Conservation (phyloP, 2,888 invertebrate genomes). For the Tenthredo amoena region DNA sequence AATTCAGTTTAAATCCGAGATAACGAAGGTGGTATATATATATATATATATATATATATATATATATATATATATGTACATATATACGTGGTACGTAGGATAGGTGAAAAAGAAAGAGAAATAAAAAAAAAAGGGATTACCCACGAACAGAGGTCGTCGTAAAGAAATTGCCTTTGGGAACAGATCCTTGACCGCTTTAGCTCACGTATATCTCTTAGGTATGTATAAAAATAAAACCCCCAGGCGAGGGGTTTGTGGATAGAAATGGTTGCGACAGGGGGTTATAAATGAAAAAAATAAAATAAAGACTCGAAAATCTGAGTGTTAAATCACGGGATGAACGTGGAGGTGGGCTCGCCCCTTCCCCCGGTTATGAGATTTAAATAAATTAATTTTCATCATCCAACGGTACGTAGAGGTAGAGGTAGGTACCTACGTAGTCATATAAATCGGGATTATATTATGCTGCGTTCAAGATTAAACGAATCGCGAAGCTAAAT, state of each 20-base stretch:
- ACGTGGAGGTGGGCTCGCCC: background rate
- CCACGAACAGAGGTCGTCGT: background rate
- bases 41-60: too few species aligned
- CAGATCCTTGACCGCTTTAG: background rate
- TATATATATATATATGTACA: too few species aligned
- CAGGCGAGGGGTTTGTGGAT: background rate
- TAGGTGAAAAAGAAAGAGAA: background rate
- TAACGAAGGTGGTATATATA: background rate
- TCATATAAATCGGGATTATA: slow-evolving; percentile 43
- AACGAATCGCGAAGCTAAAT: slow-evolving; percentile 31
- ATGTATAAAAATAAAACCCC: background rate
- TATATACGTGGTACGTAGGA: background rate
- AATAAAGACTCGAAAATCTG: slow-evolving; percentile 13
- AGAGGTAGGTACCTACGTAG: too few species aligned
- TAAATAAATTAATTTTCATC: slow-evolving; percentile 45
- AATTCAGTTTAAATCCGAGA: slow-evolving; percentile 22
- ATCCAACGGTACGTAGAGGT: background rate
- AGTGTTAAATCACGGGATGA: slow-evolving; percentile 49
- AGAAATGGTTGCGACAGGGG: background rate
- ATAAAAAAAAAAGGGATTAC: background rate
- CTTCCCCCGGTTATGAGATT: slow-evolving; percentile 31
- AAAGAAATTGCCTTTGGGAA: background rate
- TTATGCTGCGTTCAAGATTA: slow-evolving; percentile 30
- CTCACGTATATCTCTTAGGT: background rate
- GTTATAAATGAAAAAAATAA: background rate